Conservation (phyloP, 2,797 vertebrate species). For the Threskiornis aethiopicus region DNA sequence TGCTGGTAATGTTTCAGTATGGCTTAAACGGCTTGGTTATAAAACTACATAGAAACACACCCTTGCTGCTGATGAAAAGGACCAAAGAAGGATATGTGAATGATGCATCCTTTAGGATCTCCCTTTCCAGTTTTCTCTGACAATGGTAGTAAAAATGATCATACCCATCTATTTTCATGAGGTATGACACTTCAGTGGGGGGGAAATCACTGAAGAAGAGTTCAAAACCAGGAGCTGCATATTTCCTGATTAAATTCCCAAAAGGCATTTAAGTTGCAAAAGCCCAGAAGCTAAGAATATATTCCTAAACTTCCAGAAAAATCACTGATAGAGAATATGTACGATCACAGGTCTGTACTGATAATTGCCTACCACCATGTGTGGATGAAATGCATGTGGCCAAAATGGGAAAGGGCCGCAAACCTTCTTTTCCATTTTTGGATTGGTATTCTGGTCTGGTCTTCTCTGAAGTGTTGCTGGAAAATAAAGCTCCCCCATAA, state of each 20-base stretch:
- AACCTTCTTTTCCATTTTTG: conserved; percentile 47
- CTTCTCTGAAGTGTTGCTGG: background rate
- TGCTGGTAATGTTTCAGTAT: background rate
- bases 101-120: background rate
- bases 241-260: background rate
- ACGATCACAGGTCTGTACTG: background rate
- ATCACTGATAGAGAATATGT: background rate
- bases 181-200: background rate
- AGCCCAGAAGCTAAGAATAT: background rate
- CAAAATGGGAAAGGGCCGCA: background rate
- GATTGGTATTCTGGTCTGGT: background rate
- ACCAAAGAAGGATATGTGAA: background rate
- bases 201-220: background rate
- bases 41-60: background rate
- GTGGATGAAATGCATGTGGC: background rate
- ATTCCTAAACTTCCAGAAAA: background rate
- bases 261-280: background rate
- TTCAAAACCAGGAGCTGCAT: background rate
- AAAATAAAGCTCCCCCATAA: conserved; percentile 23
- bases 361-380: background rate
- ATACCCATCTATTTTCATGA: background rate
- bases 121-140: background rate
- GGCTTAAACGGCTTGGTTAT: background rate
- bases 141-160: background rate
- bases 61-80: background rate